Base-by-base conservation (phyloP, 2,888 invertebrate genomes). In the Acrocyrtus sp. region DNA sequence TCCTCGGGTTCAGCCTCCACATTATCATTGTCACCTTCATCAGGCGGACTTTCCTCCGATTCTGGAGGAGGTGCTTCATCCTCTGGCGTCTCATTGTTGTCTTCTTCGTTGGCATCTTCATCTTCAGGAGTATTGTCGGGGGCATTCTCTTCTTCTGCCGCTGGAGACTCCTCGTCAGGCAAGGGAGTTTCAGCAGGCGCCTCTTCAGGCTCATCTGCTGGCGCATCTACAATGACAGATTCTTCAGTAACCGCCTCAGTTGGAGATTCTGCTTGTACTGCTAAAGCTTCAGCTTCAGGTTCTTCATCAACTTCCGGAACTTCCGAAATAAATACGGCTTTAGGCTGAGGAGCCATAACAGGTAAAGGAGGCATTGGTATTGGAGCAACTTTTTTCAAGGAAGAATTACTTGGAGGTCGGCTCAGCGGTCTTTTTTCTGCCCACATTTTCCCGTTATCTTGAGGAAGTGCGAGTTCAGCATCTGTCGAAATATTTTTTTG, bases 351-450 rank as follows among this genome's bases (percentile, higher is more conserved):
- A 2, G 15, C 27, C 3, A 8, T 34, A 17, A 51, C 24, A 17
- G 68, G 68, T n/a, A 68, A 19, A n/a, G 68, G 68, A 4, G 68
- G 68, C 61, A 68, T 53, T 5, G 61, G 60, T 12, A 68, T 34
- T 10, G 68, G 68, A 24, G 53, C 68, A 19, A 68, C 24, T 61
- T 67, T 68, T 21, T 24, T 60, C 41, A 61, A 24, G 3, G 60
- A 61, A 3, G 68, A 17, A 17, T 29, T 29, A 17, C 61, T 68
- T 12, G 5, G 53, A 39, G 51, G 60, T 54, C 68, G 34, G 22
- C 67, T 68, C 26, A 39, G 39, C 2, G 15, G 48, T 47, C 68
- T 51, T 39, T 60, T 60, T 39, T 68, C 68, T 0, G 68, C 68
- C 68, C 68, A 68, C 29, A 61, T 26, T n/a, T 68, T 68, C 2